Conservation (phyloP, 2,797 vertebrate genomes). For the Apogon hyalosoma region DNA sequence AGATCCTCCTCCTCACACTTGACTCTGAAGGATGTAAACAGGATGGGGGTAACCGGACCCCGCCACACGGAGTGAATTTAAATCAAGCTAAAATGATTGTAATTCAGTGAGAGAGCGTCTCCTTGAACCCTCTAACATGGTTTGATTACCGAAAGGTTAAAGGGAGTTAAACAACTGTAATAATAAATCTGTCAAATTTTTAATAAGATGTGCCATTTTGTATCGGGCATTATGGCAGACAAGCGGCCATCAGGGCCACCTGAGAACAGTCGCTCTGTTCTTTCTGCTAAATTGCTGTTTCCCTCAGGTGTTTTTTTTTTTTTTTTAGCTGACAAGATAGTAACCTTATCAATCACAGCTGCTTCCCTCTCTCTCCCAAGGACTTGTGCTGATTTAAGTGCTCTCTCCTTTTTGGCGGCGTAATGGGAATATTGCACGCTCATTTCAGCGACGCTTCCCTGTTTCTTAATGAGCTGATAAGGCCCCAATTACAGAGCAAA, state of each 20-base stretch:
- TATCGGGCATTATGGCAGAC: conserved; percentile 55
- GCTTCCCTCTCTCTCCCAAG: conserved; percentile 65
- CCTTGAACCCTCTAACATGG: conserved; percentile 73
- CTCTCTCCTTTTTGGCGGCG: conserved; percentile 57
- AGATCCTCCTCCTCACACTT: conserved; percentile 23
- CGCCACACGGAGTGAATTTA: conserved; percentile 48
- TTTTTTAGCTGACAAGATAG: conserved; percentile 69
- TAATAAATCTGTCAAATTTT: conserved; percentile 80
- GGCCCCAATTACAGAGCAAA: conserved; percentile 77
- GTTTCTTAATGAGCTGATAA: conserved; percentile 81
- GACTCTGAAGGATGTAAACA: conserved; percentile 55
- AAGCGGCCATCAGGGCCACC: conserved; percentile 67
- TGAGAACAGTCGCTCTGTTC: conserved; percentile 63
- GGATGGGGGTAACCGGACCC: conserved; percentile 48
- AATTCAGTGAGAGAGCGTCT: conserved; percentile 66
- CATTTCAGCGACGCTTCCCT: conserved; percentile 70
- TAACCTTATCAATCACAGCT: conserved; percentile 77
- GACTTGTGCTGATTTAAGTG: conserved; percentile 72
- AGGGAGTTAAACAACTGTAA: conserved; percentile 71
- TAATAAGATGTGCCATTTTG: conserved; percentile 75
- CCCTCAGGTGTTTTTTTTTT: conserved; percentile 55
- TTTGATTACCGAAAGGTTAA: conserved; percentile 78
- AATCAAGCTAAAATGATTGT: conserved; percentile 66
- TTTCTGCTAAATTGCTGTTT: conserved; percentile 63
- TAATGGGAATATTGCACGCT: conserved; percentile 72